Percentiles rank a stretch among this genome's conserved stretches.
phyloP scores from a whole-genome alignment of 1,140 invertebrate genomes.

The Pseudomyrmex flavicornis region DNA sequence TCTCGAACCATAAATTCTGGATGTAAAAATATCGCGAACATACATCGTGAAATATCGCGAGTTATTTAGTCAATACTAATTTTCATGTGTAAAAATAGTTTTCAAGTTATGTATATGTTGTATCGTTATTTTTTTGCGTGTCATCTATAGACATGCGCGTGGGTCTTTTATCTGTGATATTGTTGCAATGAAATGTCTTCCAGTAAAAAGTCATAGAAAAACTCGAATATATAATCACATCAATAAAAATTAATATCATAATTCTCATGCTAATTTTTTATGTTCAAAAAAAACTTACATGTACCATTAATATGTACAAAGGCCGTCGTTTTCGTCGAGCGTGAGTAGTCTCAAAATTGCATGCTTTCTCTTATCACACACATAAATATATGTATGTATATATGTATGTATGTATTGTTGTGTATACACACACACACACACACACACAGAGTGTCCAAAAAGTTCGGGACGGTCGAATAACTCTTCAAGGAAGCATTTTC shows the following conservation, averaged over 20 bases:
- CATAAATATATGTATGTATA: constrained; percentile 34
- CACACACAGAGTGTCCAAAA: too few species aligned
- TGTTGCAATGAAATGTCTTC: not conserved
- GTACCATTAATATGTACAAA: constrained; percentile 69
- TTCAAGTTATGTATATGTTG: constrained; percentile 31
- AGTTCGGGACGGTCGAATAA: too few species aligned
- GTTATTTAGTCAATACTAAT: constrained; percentile 40
- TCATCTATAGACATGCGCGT: not conserved
- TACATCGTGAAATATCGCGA: not conserved
- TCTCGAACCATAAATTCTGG: constrained; percentile 29
- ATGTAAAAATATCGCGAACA: constrained; percentile 53
- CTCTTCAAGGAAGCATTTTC: too few species aligned
- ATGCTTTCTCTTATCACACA: constrained; percentile 31
- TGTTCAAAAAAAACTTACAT: constrained; percentile 54
- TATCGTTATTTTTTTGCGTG: not conserved
- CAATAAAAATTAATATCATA: constrained; percentile 43
- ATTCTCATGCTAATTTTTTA: constrained; percentile 13
- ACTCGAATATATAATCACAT: constrained; percentile 11
- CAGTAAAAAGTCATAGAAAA: not conserved
- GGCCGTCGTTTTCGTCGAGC: constrained; percentile 55
- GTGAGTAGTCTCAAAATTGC: constrained; percentile 44
- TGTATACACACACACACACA: too few species aligned
- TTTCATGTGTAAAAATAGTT: constrained; percentile 65
- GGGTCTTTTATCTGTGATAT: not conserved
- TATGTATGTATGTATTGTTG: too few species aligned